Evolutionary conservation across 2,113 vertebrate species (phyloP).

Genomic region (Syrrhaptes paradoxus): DNA sequence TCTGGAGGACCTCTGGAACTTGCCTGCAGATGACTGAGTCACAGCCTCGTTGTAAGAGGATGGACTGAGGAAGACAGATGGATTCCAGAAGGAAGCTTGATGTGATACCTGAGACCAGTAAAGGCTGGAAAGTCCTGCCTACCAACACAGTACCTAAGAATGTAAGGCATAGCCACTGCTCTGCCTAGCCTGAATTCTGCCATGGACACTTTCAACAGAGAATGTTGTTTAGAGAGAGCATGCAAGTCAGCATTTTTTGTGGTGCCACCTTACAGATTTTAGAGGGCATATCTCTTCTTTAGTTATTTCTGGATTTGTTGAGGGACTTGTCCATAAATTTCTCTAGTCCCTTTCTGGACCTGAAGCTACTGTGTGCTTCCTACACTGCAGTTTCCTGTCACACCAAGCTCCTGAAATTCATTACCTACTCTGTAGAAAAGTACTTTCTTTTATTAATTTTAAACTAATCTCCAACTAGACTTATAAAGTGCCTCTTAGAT

Average conservation of each 20-base stretch:
- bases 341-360: background rate
- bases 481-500: background rate
- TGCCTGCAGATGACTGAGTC: rapidly evolving
- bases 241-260: background rate
- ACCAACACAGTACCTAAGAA: background rate
- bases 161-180: background rate
- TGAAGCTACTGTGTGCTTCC: background rate
- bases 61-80: background rate
- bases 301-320: background rate
- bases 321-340: background rate
- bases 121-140: background rate
- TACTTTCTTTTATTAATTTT: background rate
- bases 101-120: background rate
- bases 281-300: background rate
- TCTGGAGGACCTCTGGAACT: background rate
- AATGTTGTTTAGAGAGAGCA: background rate
- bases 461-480: background rate
- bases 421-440: background rate
- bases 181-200: background rate
- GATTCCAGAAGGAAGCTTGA: background rate
- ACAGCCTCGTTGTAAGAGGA: background rate
- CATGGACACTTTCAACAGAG: background rate
- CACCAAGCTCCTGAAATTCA: background rate
- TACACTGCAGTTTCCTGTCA: background rate
- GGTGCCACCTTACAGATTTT: background rate